Evolutionary conservation across 2,113 vertebrate species (phyloP), one percentile per base, ranked within the genome.

Genomic region (Bubalus kerabau): DNA sequence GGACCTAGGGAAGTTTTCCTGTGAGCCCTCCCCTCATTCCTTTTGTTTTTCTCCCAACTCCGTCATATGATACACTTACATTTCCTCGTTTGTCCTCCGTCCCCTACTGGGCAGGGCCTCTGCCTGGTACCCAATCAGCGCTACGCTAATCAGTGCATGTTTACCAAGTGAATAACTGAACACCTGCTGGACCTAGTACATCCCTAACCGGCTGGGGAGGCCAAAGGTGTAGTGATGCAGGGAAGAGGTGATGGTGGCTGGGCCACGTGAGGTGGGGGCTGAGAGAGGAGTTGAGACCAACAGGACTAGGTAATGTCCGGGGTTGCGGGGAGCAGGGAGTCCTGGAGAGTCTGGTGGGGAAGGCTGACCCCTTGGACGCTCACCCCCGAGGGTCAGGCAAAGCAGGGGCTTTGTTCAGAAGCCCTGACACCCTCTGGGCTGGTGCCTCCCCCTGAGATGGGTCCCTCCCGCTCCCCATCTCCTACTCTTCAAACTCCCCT

Each of bases 61-160:
- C 0, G 1, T 32, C 81, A 5, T 16, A 23, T 3, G 40, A 59
- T 1, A 4, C 2, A 13, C 30, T 43, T 21, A 24, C 7, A 10
- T 56, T 36, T 83, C 74, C 62, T 16, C 21, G 83, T 82, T 81
- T 10, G 26, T 26, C 2, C 3, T 59, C 13, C 6, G 0, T 43
- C 30, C 40, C 26, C 59, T 24, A 10, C 60, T 7, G n/a, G 46
- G 56, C 21, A 28, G 36, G 62, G 78, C 46, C 21, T 14, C 14
- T 26, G 46, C 36, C 26, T 43, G 28, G 36, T 16, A 30, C 74
- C 67, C 23, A 14, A 30, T 30, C n/a, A 0, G 30, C 1, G 23
- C n/a, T 8, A 11, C 0, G 15, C 50, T 43, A 0, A 32, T 16
- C 14, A 1, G 3, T 13, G 32, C 56, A 7, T 6, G 17, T 12